Base-by-base conservation (phyloP, 2,113 vertebrate species). In the Colaptes auratus region DNA sequence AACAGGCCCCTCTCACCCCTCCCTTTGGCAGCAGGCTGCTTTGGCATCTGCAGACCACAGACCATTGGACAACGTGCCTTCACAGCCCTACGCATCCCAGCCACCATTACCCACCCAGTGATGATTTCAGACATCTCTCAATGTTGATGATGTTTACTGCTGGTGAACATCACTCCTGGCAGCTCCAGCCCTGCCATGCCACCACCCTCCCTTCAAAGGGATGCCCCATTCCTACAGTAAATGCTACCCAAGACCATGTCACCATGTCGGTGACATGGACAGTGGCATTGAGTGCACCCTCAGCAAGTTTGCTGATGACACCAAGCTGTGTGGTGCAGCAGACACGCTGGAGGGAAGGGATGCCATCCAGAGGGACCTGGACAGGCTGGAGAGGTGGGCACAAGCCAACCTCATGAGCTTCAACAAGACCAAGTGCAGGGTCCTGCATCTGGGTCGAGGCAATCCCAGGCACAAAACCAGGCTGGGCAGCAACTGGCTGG, bases 61-160 rank as follows among this genome's bases (percentile, higher is more conserved):
- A 36, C 19, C 2, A 50, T 8, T 3, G 1, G 50, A 90, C 19
- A 42, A 75, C 0, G 1, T 67, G 42, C 31, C 70, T 78, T 48
- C 73, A 56, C 42, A 2, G 3, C 18, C 19, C 21, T 28, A 71
- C 0, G 2, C 1, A 2, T 23, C 44, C 23, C 4, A 3, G 82
- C 53, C 71, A 60, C 42, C 3, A 2, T 9, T 25, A 66, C 33
- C 27, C 0, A 1, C 30, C 15, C 75, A 61, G 30, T 6, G 12
- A 75, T 19, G 18, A 24, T 46, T 9, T 79, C 64, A 61, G 58
- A 82, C 61, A 72, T 39, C 11, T 27, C 50, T 70, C 59, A 4
- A 6, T 4, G 1, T 12, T 35, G 63, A 67, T 88, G 24, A 44
- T 17, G 24, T 53, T 52, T 5, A 1, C 36, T 48, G 65, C 24